Base-by-base conservation (phyloP, 2,888 invertebrate genomes). In the Malacosoma neustria region DNA sequence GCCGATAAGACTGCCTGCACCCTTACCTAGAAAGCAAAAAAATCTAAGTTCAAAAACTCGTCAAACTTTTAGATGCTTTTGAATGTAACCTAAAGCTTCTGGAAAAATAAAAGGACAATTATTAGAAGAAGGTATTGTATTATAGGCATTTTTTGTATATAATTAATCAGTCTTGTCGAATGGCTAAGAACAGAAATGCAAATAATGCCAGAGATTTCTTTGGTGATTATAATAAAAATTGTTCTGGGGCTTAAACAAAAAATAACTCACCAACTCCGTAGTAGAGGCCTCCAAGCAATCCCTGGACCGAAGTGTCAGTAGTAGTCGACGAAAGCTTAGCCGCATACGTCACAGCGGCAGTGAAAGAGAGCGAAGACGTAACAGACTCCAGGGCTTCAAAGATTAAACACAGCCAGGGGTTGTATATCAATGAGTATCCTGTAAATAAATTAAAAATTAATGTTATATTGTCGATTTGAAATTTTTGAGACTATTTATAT, bases 311-410 rank as follows among this genome's bases (percentile, higher is more conserved):
- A 5, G 92, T 90, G 53, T 93, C 92, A 0, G 93, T 93, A 30
- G 91, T 89, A 34, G 90, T 89, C 2, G 91, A 90, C 1, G 92
- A 92, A 4, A 93, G 80, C 38, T 89, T 89, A 1, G 92, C 92
- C 1, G 92, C 92, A 59, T 93, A 93, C 34, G 93, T 93, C 22
- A 93, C 92, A 12, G 92, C 92, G 1, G 93, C 93, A 1, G 93
- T 93, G 65, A 92, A 91, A 34, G 92, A 90, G 43, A 93, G 73
- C 15, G 92, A 91, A 42, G 92, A 89, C 42, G 93, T 93, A 49
- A 93, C 89, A 0, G 92, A 91, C 74, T 93, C 93, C 79, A 93
- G 80, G 9, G 92, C 92, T 75, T 93, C 93, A 70, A 93, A 93
- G 40, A 92, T 85, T 45, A 93, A 75, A 56, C 91, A 91, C 54